phyloP scores from a whole-genome alignment of 1,140 invertebrate genomes.

The Trachelipus rathkii region DNA sequence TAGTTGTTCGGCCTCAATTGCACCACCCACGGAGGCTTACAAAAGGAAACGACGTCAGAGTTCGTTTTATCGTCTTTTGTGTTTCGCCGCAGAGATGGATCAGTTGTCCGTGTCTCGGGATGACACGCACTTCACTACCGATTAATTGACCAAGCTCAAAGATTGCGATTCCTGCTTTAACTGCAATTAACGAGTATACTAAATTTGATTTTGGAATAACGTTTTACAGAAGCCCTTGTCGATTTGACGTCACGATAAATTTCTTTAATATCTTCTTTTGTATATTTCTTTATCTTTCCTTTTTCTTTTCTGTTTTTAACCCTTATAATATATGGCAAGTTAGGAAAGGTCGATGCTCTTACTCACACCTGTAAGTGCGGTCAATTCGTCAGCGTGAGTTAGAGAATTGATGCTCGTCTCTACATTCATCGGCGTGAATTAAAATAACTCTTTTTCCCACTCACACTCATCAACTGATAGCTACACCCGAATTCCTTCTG shows the following conservation, averaged over 20 bases:
- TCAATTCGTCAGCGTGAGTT: no score
- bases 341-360: no score
- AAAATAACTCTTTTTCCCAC: no score
- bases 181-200: background rate
- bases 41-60: background rate
- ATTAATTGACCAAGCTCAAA: background rate
- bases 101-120: background rate
- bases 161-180: background rate
- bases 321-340: no score
- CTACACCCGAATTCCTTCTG: no score
- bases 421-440: no score
- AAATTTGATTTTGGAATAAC: background rate
- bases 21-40: background rate
- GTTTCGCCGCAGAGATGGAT: background rate
- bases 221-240: background rate
- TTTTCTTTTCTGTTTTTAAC: no score
- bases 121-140: slow-evolving; percentile 1
- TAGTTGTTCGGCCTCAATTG: background rate
- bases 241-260: background rate
- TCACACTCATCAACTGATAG: no score
- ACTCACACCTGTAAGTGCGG: no score
- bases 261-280: background rate
- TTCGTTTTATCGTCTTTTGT: background rate
- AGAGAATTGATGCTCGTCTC: no score
- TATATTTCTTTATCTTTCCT: no score